Evolutionary conservation across 2,888 invertebrate species (phyloP), one percentile per base, ranked within the genome.

Genomic region (Chymomyza fuscimana): DNA sequence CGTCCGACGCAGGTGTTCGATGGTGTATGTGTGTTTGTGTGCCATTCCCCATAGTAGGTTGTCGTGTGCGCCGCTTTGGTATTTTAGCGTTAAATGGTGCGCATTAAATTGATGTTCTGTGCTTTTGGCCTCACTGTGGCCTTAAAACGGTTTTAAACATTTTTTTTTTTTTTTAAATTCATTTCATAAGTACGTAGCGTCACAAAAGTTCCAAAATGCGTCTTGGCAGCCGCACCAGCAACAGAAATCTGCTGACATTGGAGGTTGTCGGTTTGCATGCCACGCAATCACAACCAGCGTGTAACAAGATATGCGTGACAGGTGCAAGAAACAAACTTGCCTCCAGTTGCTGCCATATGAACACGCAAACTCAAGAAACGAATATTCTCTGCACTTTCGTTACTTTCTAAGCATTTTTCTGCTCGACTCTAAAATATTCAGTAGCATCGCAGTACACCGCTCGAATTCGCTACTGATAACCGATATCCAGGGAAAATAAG

Each of bases 11-110:
- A 79, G 80, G 74, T 80, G 80, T 81, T 80, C 46, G 10, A 66
- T 61, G 63, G 22, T 64, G 67, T 63, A 22, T 68, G 32, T 72
- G 54, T 69, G 63, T 67, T 52, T 74, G 50, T 60, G 66, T 59
- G 66, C 65, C 65, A 19, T 29, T 59, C 72, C 62, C 58, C 25
- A 58, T 19, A 25, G 58, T 25, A 5, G 58, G 71, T 50, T 70
- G 74, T 63, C 69, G 74, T 70, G 73, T 58, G 60, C 65, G 40
- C 62, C 73, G 65, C 72, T 73, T 79, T 83, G 88, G 78, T 82
- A 84, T 81, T 86, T 82, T 80, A 88, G 87, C 80, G 84, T 88
- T 87, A 87, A 83, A 82, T 85, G 78, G 79, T 74, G 81, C 82
- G 84, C 74, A 79, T 73, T 76, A 84, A 88, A 86, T 87, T 86